Base-by-base conservation (phyloP, 53 echinoderm and acorn worm species). In the Henricia sp. region DNA sequence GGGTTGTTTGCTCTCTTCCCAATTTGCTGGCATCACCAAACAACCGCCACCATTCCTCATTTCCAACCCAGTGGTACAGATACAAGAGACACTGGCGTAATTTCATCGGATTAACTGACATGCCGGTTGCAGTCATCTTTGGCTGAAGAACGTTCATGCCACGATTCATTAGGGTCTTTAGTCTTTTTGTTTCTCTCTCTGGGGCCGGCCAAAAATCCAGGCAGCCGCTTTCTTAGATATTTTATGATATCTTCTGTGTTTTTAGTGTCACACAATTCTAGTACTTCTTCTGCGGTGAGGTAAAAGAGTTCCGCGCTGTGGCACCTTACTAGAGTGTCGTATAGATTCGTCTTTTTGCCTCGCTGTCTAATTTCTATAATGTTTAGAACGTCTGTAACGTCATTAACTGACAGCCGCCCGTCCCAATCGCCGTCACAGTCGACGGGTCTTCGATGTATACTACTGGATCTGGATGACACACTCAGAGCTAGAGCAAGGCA, bases 11-110 rank as follows among this genome's bases (percentile, higher is more conserved):
- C 24, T 85, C 62, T 28, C 72, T 55, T 10, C 85, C 85, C 27
- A 83, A 83, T 52, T 67, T 83, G 68, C 66, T 83, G 8, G 83
- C 83, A 42, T 83, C 83, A 66, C 83, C 52, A 27, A 83, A 65
- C 68, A 83, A 41, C 42, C 70, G 33, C 56, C 55, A 84, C 56
- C 84, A 84, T 44, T 84, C 68, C 70, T 38, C 56, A 54, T 38
- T 9, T 52, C 53, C 57, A 37, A 75, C 25, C 58, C 73, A 73
- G 56, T 75, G 75, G 24, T 57, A 75, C 40, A 75, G 38, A 17
- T 75, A 39, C 12, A 75, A 42, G 42, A 75, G 75, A 42, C 57
- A 56, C 6, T 75, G 75, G 27, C 63, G 28, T 13, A 83, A 54
- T 50, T 33, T 27, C 20, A 13, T 33, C 33, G 73, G 65, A n/a